phyloP scores from a whole-genome alignment of 2,888 invertebrate species.

The Lapara coniferarum region DNA sequence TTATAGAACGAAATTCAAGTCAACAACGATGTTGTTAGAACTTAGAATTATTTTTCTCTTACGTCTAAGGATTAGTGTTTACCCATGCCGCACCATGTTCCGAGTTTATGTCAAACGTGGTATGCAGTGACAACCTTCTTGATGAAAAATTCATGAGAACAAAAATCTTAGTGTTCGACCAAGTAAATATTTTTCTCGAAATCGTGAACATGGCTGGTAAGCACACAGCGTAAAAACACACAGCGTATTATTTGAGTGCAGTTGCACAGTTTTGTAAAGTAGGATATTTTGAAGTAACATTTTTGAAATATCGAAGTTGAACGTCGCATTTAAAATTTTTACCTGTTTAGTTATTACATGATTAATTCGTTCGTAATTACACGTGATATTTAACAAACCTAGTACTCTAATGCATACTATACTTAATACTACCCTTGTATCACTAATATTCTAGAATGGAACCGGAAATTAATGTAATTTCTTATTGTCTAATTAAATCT shows the following conservation, averaged over 20 bases:
- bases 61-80: not conserved
- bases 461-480: too few relatives aligned
- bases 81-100: not conserved
- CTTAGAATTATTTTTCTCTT: not conserved
- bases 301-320: not conserved
- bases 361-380: too few relatives aligned
- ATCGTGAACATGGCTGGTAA: conserved; percentile 17
- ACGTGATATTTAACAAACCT: too few relatives aligned
- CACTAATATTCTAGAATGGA: too few relatives aligned
- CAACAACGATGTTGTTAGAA: too few relatives aligned
- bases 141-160: conserved; percentile 45
- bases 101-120: conserved; percentile 26
- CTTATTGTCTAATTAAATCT: too few relatives aligned
- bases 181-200: conserved; percentile 24
- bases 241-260: conserved; percentile 19
- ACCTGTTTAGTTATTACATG: not conserved
- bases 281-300: conserved; percentile 1
- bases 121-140: conserved; percentile 36
- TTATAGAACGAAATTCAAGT: too few relatives aligned
- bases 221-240: conserved; percentile 10
- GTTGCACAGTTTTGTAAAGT: conserved; percentile 14
- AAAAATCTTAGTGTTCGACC: conserved; percentile 34
- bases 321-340: not conserved
- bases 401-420: too few relatives aligned
- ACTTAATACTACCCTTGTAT: too few relatives aligned